A percentile compares a stretch with the other conserved stretches of the same genome.
Evolutionary conservation across 2,888 invertebrate species (phyloP).

Genomic region (Caenorhabditis japonica): DNA sequence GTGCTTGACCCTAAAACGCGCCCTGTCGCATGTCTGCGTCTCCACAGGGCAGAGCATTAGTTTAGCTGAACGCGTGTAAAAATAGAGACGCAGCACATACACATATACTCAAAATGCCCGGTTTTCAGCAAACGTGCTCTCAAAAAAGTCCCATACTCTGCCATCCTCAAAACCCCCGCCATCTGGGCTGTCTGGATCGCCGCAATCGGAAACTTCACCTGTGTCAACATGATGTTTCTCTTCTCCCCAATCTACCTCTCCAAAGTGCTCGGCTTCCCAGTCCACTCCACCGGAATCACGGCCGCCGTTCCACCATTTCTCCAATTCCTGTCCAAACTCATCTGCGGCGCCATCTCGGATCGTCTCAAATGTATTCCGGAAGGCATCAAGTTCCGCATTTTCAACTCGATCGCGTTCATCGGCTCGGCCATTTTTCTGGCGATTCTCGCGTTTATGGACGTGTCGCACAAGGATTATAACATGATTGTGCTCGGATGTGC

Average conservation of each 20-base stretch:
- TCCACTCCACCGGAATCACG: slow-evolving; percentile 72
- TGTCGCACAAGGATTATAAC: slow-evolving; percentile 55
- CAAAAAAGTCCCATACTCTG: slow-evolving; percentile 69
- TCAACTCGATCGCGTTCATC: slow-evolving; percentile 75
- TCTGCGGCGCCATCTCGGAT: slow-evolving; percentile 66
- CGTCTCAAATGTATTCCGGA: slow-evolving; percentile 71
- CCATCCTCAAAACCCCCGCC: slow-evolving; percentile 70
- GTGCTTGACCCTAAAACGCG: too few species aligned
- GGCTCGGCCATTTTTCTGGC: slow-evolving; percentile 67
- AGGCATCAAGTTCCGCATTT: slow-evolving; percentile 73
- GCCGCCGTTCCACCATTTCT: slow-evolving; percentile 75
- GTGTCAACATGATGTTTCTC: slow-evolving; percentile 76
- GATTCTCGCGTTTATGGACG: slow-evolving; percentile 69
- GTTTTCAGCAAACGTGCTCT: slow-evolving; percentile 68
- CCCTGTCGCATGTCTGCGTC: too few species aligned
- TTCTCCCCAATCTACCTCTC: slow-evolving; percentile 72
- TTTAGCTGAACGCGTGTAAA: too few species aligned
- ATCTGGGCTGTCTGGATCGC: slow-evolving; percentile 77
- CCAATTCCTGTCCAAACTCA: slow-evolving; percentile 72
- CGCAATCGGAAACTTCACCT: slow-evolving; percentile 74
- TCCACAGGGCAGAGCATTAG: too few species aligned
- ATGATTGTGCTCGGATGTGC: slow-evolving; percentile 63
- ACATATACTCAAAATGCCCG: too few species aligned
- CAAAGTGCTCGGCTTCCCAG: slow-evolving; percentile 72
- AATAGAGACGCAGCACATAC: too few species aligned